A percentile compares a stretch with the other conserved stretches of the same genome.
Conservation (phyloP, 2,797 vertebrate genomes). For the Acanthurus leucopareius region DNA sequence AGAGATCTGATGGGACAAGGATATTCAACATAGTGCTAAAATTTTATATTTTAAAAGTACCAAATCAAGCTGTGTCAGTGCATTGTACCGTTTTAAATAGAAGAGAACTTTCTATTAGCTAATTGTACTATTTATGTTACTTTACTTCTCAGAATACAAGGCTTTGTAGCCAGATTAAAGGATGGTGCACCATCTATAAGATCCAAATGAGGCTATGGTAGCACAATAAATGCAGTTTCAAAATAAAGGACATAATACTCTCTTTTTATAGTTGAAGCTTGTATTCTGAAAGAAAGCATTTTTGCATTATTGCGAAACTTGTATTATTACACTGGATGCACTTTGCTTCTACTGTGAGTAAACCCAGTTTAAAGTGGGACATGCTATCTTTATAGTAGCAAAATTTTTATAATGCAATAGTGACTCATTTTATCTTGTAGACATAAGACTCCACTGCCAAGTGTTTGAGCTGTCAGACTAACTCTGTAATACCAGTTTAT, state of each 20-base stretch:
- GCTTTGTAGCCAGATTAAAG: neutral
- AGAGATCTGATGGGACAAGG: no score
- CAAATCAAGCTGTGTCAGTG: no score
- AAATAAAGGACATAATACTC: neutral
- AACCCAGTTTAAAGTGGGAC: neutral
- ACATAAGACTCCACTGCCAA: conserved; percentile 18
- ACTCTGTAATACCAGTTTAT: no score
- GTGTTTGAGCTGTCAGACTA: conserved; percentile 43
- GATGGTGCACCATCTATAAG: neutral
- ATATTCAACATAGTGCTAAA: no score
- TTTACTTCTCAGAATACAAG: no score
- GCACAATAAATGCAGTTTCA: no score
- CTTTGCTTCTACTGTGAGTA: neutral
- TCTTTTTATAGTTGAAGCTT: neutral
- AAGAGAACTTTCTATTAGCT: no score
- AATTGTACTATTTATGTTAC: no score
- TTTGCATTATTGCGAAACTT: no score
- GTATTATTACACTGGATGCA: neutral
- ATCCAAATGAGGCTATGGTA: neutral
- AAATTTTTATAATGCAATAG: neutral
- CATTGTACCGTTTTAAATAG: no score
- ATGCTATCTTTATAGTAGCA: neutral
- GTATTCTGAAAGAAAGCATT: neutral
- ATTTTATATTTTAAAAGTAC: no score
- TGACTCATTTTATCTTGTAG: neutral